Percentiles rank a stretch among this genome's conserved stretches.
phyloP scores from a whole-genome alignment of 2,113 vertebrate species.

The Bubo blakistoni region DNA sequence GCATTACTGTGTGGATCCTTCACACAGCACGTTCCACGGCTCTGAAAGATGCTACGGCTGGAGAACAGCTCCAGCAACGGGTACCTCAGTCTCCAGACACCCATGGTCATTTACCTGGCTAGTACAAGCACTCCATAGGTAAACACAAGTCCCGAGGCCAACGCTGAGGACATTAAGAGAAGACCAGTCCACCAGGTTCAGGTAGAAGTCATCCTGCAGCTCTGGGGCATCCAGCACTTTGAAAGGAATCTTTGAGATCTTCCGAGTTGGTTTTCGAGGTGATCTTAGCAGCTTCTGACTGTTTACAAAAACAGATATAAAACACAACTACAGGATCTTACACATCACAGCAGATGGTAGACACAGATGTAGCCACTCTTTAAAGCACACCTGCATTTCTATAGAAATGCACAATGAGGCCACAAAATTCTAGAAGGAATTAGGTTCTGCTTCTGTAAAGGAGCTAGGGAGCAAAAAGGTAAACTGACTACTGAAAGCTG shows the following conservation, averaged over 20 bases:
- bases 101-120: constrained; percentile 81
- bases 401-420: neutral
- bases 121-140: constrained; percentile 98
- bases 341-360: neutral
- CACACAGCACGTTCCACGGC: neutral
- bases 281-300: constrained; percentile 95
- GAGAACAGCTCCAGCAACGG: neutral
- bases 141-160: constrained; percentile 96
- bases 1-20: neutral
- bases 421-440: neutral
- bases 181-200: constrained; percentile 98
- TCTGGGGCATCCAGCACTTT: constrained; percentile 97
- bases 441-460: neutral
- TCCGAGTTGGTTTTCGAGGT: constrained; percentile 93
- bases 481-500: neutral
- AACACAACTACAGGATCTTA: neutral
- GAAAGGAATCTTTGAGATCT: constrained; percentile 99
- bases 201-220: constrained; percentile 97
- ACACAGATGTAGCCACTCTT: neutral
- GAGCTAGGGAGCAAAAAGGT: neutral
- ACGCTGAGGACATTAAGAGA: constrained; percentile 97
- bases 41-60: neutral
- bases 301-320: neutral
- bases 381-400: neutral
- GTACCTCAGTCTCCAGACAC: neutral